phyloP scores from a whole-genome alignment of 1,140 invertebrate species.

The Bombus difficillimus region DNA sequence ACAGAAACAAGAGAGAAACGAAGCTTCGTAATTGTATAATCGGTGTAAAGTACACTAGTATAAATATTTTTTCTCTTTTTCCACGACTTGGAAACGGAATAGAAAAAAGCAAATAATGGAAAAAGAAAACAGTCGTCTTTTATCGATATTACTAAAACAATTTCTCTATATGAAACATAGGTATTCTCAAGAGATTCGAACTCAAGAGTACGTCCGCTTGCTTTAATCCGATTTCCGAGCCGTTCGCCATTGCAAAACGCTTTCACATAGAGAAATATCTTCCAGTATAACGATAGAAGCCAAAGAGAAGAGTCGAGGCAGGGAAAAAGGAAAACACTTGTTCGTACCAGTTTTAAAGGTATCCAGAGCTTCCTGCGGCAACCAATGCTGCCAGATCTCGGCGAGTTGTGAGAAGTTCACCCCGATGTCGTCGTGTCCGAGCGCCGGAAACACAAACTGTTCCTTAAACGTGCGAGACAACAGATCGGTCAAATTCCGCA shows the following conservation, averaged over 20 bases:
- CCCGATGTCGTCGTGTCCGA: conserved; percentile 90
- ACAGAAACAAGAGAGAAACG: too few relatives aligned
- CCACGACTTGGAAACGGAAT: too few relatives aligned
- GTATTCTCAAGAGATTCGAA: background rate
- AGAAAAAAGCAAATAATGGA: background rate
- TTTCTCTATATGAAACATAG: background rate
- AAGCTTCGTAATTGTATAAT: too few relatives aligned
- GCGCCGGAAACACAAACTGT: conserved; percentile 91
- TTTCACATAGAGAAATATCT: background rate
- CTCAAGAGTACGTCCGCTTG: background rate
- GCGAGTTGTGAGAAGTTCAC: conserved; percentile 86
- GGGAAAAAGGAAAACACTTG: too few relatives aligned
- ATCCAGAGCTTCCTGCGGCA: conserved; percentile 89
- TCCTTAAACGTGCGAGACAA: conserved; percentile 89
- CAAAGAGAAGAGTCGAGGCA: too few relatives aligned
- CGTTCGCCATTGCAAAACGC: conserved; percentile 9
- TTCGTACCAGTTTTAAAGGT: conserved; percentile 88
- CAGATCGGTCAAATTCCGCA: conserved; percentile 90
- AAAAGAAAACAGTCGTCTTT: background rate
- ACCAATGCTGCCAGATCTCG: conserved; percentile 90
- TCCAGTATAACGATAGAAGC: background rate
- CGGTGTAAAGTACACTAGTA: too few relatives aligned
- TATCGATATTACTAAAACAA: background rate
- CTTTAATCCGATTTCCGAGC: conserved; percentile 6
- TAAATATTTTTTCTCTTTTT: too few relatives aligned